Evolutionary conservation across 2,888 invertebrate genomes (phyloP).

Genomic region (Atethmia centrago): DNA sequence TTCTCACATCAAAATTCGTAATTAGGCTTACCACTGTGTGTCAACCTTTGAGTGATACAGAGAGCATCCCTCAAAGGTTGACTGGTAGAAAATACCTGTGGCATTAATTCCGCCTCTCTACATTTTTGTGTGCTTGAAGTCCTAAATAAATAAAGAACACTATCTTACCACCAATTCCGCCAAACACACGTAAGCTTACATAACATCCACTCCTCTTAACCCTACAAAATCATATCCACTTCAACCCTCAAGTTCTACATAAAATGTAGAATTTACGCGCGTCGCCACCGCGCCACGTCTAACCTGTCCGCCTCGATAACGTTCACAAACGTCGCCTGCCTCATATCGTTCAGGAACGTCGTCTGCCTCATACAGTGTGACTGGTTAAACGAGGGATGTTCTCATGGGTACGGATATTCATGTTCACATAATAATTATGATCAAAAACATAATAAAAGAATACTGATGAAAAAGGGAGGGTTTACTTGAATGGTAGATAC

Average conservation of each 20-base stretch:
- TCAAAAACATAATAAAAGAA: not conserved
- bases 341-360: constrained; percentile 41
- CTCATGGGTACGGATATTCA: not conserved
- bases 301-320: constrained; percentile 54
- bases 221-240: constrained; percentile 57
- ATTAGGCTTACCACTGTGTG: too few species aligned
- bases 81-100: too few species aligned
- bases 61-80: too few species aligned
- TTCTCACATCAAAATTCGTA: too few species aligned
- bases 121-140: too few species aligned
- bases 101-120: too few species aligned
- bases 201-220: constrained; percentile 40
- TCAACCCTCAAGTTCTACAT: constrained; percentile 47
- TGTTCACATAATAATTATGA: too few species aligned
- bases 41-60: too few species aligned
- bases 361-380: not conserved
- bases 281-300: constrained; percentile 43
- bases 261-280: constrained; percentile 58
- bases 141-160: too few species aligned
- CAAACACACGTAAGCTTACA: constrained; percentile 2
- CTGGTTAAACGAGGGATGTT: constrained; percentile 2
- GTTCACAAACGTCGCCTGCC: constrained; percentile 46
- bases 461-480: not conserved
- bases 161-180: not conserved
- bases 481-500: not conserved